Evolutionary conservation across 2,797 vertebrate genomes (phyloP), one percentile per base, ranked within the genome.

Genomic region (Spondyliosoma cantharus): DNA sequence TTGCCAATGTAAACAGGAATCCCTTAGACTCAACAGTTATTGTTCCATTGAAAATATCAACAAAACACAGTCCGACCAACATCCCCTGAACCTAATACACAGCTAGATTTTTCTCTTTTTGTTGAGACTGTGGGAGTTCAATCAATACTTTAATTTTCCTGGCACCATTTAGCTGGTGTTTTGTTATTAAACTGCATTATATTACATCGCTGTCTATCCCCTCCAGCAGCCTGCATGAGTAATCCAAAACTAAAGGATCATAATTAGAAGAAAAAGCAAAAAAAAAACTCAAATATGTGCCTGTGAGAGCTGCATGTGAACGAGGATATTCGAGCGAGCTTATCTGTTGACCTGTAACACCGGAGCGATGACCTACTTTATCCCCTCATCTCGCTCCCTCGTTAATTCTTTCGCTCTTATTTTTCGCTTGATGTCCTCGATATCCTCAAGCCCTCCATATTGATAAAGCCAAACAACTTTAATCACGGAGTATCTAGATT

Each of bases 381-480:
- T 80, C 78, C n/a, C 62, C 49, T 81, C 65, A 78, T 86, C 65
- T 73, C 52, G 17, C 50, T 60, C 42, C 5, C 24, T 58, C 59
- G 69, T 76, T 49, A 64, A 74, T 80, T 70, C 4, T 62, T 16
- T 69, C 1, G 5, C 32, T 74, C n/a, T 69, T 46, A 42, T 77
- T 87, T 79, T 64, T 79, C 61, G 46, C 58, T 71, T 70, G 71
- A 82, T 85, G 78, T 76, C 72, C 78, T 78, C 72, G 60, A 85
- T 84, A 81, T 78, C 49, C 43, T 72, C 16, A 49, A 63, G 22
- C 49, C 25, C 48, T 59, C 63, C 42, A 32, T 66, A 32, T 11
- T 37, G 48, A 86, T 71, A 61, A 73, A 22, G 67, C 71, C 57
- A 64, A 77, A 70, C 59, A 13, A 68, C 22, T 77, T 66, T 53